Evolutionary conservation across 2,888 invertebrate genomes (phyloP), one percentile per base, ranked within the genome.

Genomic region (Amiota minor): DNA sequence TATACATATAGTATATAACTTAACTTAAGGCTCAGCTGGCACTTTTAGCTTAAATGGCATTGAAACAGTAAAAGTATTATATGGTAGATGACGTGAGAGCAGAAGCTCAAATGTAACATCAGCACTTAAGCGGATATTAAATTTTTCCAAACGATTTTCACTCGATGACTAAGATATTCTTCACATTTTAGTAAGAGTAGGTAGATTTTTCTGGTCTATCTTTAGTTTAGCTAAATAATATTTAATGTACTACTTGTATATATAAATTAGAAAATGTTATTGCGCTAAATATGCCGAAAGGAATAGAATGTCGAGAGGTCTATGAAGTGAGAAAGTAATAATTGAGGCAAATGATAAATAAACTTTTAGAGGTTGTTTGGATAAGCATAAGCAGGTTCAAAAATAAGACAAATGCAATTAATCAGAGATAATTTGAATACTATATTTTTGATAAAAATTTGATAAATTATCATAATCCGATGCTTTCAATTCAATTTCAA

Each of bases 121-220:
- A 68, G 67, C 67, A 68, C 67, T 68, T 68, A 68, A 68, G 53
- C 50, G 67, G 16, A 53, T 68, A 50, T 68, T 46, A 53, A 23
- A 53, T 20, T 50, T 8, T 49, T 65, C 49, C 35, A 9, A 53
- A n/a, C 35, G 53, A n/a, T 53, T 53, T 53, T n/a, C 53, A 12
- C 8, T 53, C 6, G 53, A 53, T 0, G 12, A 53, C 53, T 12
- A 53, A 53, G n/a, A 53, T 12, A n/a, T 53, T 12, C 53, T 53
- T 2, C 2, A 53, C 53, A 35, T 35, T 35, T 35, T 35, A 35
- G 35, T 35, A 6, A 35, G 35, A 35, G 35, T 4, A 35, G 35
- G 35, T 35, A 35, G 35, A 35, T 35, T 35, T 23, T 35, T 35
- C 35, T 35, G 6, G 2, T 35, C 35, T 35, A 35, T 35, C 35